Evolutionary conservation across 2,888 invertebrate species (phyloP), one percentile per base, ranked within the genome.

Genomic region (Leptinotarsa rubiginosa): DNA sequence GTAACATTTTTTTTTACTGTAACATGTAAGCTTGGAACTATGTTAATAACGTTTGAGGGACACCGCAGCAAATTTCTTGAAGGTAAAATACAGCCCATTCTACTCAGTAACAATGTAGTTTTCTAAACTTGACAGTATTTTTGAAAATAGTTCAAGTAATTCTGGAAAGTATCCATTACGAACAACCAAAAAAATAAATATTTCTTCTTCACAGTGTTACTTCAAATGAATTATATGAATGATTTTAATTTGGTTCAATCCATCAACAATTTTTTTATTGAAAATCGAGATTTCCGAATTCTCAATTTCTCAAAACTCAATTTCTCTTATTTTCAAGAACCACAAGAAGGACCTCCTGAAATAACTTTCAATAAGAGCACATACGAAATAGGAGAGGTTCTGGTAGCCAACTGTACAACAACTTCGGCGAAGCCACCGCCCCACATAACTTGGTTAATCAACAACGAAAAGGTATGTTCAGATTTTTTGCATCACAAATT

Each of bases 361-460:
- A 93, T 95, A 87, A 92, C 92, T 83, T 93, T 94, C 86, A 91
- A 92, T 85, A 92, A 93, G 85, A 90, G 90, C 83, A 90, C 91
- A 82, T 91, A 93, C 86, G 89, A 91, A 79, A 90, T 93, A 64
- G 93, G 92, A 67, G 94, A 94, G 79, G 89, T 90, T 81, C 88
- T 95, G 75, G 92, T 92, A 83, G 93, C 94, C 65, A 94, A 93
- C 82, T 94, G 94, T 84, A 93, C 93, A 67, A 93, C 93, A 50
- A 91, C 93, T 70, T 92, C 92, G 16, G 92, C 94, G 20, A 88
- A 91, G 78, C 94, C 94, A 64, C 92, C 93, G 47, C 93, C 94
- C 31, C 92, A 93, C 84, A 91, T 94, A 85, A 93, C 93, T 71
- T 94, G 94, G 94, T 91, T 94, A 83, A 92, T 94, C 86, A 94